Evolutionary conservation across 2,113 vertebrate genomes (phyloP), one percentile per base, ranked within the genome.

Genomic region (Oryzias javanicus): DNA sequence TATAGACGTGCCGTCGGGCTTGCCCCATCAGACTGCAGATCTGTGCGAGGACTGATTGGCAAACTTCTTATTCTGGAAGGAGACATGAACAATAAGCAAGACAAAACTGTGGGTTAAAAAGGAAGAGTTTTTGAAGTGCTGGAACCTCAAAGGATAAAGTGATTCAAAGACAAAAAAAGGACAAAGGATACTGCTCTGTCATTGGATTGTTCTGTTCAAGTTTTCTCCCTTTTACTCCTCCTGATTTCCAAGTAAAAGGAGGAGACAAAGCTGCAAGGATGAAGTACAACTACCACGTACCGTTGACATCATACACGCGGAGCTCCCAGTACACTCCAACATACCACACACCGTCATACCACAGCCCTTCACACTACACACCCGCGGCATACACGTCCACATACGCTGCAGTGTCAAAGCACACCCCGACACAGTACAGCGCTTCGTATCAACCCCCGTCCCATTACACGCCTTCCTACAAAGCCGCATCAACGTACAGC

Each of bases 241-340:
- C 68, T 72, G 63, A 62, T 44, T 73, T 68, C 45, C 74, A 53
- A 51, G 66, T 46, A 59, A 35, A 12, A 69, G 60, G 69, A 47
- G 74, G 73, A 70, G 77, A 79, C 55, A 19, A n/a, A 65, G 58
- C 50, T 13, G 6, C 54, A 77, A 81, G 69, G 64, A 97, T 94
- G 95, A 96, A 93, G 89, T 94, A 93, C 87, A 88, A 83, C 61
- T 93, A 81, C 83, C 88, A 55, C 51, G 59, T 78, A 64, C 54
- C 86, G 0, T 79, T 65, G 80, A 84, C 87, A 4, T 70, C 83
- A 14, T 87, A 80, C 68, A 67, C 85, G 2, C 83, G 79, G 24
- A 69, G 55, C 14, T 82, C 81, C 6, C 89, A 89, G 47, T 88
- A 85, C 80, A 86, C 80, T 0, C 74, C 86, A 1, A 64, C 70